Conservation (phyloP, 2,888 invertebrate species). For the Ischnus inquisitorius region DNA sequence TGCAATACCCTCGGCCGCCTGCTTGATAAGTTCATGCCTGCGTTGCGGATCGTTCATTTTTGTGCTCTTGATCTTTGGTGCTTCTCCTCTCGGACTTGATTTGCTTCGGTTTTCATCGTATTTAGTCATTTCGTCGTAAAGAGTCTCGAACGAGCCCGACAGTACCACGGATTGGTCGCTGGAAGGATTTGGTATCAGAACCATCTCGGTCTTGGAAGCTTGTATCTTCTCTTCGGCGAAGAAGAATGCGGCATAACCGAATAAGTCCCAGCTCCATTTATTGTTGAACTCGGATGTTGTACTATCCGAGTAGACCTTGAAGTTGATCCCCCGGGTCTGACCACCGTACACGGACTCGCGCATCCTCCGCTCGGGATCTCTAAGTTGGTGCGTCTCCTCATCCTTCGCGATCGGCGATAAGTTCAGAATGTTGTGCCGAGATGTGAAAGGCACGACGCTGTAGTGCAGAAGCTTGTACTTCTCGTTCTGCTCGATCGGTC, state of each 20-base stretch:
- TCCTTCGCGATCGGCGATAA: constrained; percentile 85
- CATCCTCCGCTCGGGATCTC: constrained; percentile 74
- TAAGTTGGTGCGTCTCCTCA: constrained; percentile 79
- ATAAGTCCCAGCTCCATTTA: neutral
- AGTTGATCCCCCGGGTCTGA: constrained; percentile 9
- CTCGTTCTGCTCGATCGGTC: constrained; percentile 86
- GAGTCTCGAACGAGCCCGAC: constrained; percentile 81
- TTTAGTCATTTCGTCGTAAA: constrained; percentile 41
- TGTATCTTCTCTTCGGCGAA: constrained; percentile 82
- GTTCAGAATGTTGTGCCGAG: constrained; percentile 87
- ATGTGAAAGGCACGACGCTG: constrained; percentile 89
- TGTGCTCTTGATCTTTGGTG: constrained; percentile 61
- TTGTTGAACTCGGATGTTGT: constrained; percentile 52
- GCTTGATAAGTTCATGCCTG: constrained; percentile 86
- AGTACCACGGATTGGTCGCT: constrained; percentile 85
- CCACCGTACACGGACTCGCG: constrained; percentile 4
- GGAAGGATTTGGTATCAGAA: constrained; percentile 86
- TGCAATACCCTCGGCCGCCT: constrained; percentile 87
- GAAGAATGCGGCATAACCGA: constrained; percentile 1
- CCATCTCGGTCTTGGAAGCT: constrained; percentile 86
- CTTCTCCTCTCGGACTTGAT: constrained; percentile 73
- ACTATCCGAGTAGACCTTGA: neutral
- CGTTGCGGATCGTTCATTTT: constrained; percentile 86
- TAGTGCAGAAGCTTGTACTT: constrained; percentile 87
- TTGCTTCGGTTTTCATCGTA: constrained; percentile 16